Percentiles rank a stretch among this genome's conserved stretches.
These are phyloP conservation scores for Dynastes maya DNA, from an alignment of 2,888 invertebrate genomes.

Conservation along the genomic window DNA sequence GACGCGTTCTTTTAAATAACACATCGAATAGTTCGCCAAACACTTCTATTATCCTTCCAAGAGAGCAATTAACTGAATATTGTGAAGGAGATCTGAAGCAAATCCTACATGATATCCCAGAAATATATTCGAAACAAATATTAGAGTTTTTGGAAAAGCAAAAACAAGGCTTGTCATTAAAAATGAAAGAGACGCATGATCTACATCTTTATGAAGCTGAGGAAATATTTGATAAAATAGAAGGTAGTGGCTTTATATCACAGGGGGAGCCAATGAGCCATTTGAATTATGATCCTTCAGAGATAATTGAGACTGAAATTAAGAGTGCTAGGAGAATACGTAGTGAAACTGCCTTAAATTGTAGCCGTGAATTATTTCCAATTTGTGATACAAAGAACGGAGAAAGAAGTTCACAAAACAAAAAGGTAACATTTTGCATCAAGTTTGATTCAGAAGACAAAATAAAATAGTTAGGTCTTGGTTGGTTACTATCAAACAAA, in stretches of 20 bases:
- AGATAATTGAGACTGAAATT: background rate
- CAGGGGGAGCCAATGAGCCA: too few relatives aligned
- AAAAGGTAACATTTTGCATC: background rate
- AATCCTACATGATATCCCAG: slow-evolving; percentile 56
- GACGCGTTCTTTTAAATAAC: background rate
- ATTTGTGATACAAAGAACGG: background rate
- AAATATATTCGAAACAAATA: slow-evolving; percentile 63
- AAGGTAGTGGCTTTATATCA: slow-evolving; percentile 1
- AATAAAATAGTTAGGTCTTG: too few relatives aligned
- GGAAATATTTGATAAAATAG: background rate
- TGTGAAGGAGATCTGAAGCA: slow-evolving; percentile 45
- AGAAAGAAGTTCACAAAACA: background rate
- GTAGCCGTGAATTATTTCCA: slow-evolving; percentile 35
- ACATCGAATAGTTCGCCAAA: background rate
- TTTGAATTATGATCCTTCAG: background rate
- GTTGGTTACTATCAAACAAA: too few relatives aligned
- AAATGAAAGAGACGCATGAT: background rate
- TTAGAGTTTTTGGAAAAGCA: slow-evolving; percentile 62
- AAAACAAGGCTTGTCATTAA: slow-evolving; percentile 56
- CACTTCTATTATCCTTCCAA: background rate
- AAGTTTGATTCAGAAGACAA: too few relatives aligned
- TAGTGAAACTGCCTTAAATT: slow-evolving; percentile 4
- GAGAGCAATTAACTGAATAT: slow-evolving; percentile 9
- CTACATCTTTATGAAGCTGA: background rate
- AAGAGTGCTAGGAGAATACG: background rate